Conservation (phyloP, 2,888 invertebrate genomes). For the Philereme transversata region DNA sequence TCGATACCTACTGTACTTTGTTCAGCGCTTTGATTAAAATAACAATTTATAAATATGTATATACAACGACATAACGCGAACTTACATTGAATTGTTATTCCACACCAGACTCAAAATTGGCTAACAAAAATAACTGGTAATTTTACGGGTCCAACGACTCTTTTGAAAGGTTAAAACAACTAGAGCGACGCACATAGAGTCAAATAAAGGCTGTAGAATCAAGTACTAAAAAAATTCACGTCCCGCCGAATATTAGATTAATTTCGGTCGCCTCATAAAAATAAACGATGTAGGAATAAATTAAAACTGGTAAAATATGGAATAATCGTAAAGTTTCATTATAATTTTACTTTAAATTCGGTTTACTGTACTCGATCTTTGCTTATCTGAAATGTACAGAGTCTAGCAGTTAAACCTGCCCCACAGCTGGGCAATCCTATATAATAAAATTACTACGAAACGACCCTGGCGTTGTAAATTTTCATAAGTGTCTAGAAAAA, state of each 20-base stretch:
- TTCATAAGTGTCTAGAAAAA: slow-evolving; percentile 24
- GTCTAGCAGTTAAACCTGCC: slow-evolving; percentile 15
- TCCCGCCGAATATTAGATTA: slow-evolving; percentile 29
- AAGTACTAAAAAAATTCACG: slow-evolving; percentile 21
- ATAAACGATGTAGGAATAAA: slow-evolving; percentile 28
- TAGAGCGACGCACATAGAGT: not conserved
- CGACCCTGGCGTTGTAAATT: slow-evolving; percentile 21
- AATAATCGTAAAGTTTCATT: slow-evolving; percentile 15
- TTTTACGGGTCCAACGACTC: slow-evolving; percentile 7
- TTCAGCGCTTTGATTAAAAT: too few species aligned
- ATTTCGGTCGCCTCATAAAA: slow-evolving; percentile 37
- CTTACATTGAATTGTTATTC: too few species aligned
- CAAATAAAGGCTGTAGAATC: slow-evolving; percentile 12
- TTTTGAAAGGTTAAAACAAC: slow-evolving; percentile 10
- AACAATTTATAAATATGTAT: too few species aligned
- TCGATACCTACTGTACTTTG: too few species aligned
- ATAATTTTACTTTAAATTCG: slow-evolving; percentile 11
- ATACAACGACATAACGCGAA: too few species aligned
- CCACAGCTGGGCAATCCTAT: slow-evolving; percentile 12
- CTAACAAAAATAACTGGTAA: not conserved
- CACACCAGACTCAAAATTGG: not conserved
- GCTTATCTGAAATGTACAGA: slow-evolving; percentile 18
- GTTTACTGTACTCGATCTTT: slow-evolving; percentile 4
- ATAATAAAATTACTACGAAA: slow-evolving; percentile 17
- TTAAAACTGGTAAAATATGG: slow-evolving; percentile 8